Evolutionary conservation across 2,797 vertebrate species (phyloP), one percentile per base, ranked within the genome.

Genomic region (Podargus strigoides): DNA sequence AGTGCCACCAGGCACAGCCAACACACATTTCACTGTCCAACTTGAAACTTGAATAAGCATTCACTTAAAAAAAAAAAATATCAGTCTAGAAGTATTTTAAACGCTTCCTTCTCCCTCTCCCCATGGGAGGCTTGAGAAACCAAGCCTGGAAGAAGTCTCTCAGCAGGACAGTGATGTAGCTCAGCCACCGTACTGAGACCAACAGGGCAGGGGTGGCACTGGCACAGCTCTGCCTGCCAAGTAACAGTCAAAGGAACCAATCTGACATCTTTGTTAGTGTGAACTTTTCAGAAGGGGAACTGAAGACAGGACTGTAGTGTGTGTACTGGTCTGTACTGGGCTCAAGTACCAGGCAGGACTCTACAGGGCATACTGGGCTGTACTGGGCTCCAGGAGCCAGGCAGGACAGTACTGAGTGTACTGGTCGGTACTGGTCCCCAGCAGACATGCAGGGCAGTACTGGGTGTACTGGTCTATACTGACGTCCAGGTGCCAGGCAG

Each of bases 191-290:
- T 6, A 18, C 27, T 18, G 39, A 1, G 3, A 7, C 1, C 3
- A 1, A 4, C 56, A 13, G 60, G 53, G 60, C 81, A 42, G 17
- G 10, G 46, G 41, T 27, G 22, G 49, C 58, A 23, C 53, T 39
- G 53, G 49, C 62, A 63, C 49, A 36, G 73, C 56, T 55, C 53
- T n/a, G 3, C 24, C 37, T 47, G 63, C 37, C 76, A 44, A 68
- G 30, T 24, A 44, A 52, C 30, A 63, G 52, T 36, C 78, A 55
- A 34, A 74, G 58, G 7, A 78, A 55, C 66, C 1, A 0, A 42
- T 9, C 14, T 12, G 37, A 46, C 10, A 11, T 42, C 64, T 39
- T 8, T 3, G 0, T n/a, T 7, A 55, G 24, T 0, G 0, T 4
- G 2, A 60, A 36, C 7, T 72, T 68, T 10, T 36, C 39, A 20